Evolutionary conservation across 2,113 vertebrate species (phyloP).

Genomic region (Oostethus manadensis): DNA sequence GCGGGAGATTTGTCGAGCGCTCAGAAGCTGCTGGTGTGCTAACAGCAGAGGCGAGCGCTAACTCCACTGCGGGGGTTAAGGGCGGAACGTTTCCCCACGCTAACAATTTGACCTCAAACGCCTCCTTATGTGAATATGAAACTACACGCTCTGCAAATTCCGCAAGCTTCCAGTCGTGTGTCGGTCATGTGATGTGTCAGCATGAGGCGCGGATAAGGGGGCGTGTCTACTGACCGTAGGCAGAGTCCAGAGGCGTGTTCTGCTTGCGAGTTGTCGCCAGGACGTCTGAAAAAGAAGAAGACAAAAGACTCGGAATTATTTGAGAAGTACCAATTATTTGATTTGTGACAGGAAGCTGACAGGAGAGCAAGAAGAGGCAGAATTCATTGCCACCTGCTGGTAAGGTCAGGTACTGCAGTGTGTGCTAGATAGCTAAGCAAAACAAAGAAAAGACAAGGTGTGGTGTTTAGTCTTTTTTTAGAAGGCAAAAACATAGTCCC

Average conservation of each 20-base stretch:
- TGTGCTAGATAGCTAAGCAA: not conserved
- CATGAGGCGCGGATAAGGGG: not conserved
- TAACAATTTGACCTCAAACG: conserved; percentile 12
- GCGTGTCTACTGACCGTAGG: conserved; percentile 71
- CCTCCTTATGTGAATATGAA: conserved; percentile 2
- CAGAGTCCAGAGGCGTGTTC: conserved; percentile 69
- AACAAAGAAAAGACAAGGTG: not conserved
- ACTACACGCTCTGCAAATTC: not conserved
- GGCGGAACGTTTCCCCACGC: not conserved
- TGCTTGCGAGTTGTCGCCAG: conserved; percentile 74
- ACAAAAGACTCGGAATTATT: not conserved
- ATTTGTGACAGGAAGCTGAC: no score
- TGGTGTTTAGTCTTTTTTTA: not conserved
- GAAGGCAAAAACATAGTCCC: conserved; percentile 34
- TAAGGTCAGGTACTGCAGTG: no score
- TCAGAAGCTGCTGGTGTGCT: conserved; percentile 3
- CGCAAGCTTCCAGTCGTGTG: conserved; percentile 6
- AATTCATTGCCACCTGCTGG: no score
- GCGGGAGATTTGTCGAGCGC: conserved; percentile 14
- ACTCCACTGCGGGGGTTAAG: conserved; percentile 31
- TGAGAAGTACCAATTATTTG: no score
- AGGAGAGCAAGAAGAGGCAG: no score
- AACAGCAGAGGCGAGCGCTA: conserved; percentile 17
- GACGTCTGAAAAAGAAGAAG: conserved; percentile 59
- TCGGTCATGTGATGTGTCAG: not conserved